Evolutionary conservation across 92 coral and sea anemone genomes (phyloP).

Genomic region (Siderastrea siderea): DNA sequence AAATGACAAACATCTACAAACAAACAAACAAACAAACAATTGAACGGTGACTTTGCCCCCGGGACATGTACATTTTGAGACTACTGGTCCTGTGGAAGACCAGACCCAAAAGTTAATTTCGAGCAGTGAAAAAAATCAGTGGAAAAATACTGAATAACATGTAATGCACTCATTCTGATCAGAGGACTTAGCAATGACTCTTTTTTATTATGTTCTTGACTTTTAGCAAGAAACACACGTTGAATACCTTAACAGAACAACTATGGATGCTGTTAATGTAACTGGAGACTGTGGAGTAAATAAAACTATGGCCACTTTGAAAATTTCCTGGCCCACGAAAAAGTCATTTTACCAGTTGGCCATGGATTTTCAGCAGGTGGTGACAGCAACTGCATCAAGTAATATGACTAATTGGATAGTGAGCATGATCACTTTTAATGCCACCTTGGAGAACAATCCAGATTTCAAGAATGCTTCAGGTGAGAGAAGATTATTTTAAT

Average conservation of each 20-base stretch:
- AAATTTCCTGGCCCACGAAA: constrained; percentile 21
- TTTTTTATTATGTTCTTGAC: not conserved
- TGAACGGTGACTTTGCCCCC: too few relatives aligned
- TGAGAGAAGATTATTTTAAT: not conserved
- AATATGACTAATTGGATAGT: not conserved
- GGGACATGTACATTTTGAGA: too few relatives aligned
- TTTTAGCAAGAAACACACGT: not conserved
- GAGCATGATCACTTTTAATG: not conserved
- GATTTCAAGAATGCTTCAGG: not conserved
- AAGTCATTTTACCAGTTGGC: not conserved
- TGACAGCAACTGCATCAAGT: not conserved
- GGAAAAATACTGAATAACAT: too few relatives aligned
- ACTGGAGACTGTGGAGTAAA: not conserved
- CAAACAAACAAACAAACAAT: too few relatives aligned
- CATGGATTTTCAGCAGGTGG: not conserved
- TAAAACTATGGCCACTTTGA: not conserved
- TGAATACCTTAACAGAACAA: not conserved
- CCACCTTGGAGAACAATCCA: not conserved
- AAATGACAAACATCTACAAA: too few relatives aligned
- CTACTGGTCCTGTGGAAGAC: too few relatives aligned
- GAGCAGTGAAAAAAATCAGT: too few relatives aligned
- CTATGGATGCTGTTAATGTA: not conserved
- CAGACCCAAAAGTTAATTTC: too few relatives aligned
- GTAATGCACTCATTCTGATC: too few relatives aligned
- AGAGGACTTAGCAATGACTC: not conserved